Conservation (phyloP, 2,113 vertebrate genomes). For the Calyptommatus sinebrachiatus region DNA sequence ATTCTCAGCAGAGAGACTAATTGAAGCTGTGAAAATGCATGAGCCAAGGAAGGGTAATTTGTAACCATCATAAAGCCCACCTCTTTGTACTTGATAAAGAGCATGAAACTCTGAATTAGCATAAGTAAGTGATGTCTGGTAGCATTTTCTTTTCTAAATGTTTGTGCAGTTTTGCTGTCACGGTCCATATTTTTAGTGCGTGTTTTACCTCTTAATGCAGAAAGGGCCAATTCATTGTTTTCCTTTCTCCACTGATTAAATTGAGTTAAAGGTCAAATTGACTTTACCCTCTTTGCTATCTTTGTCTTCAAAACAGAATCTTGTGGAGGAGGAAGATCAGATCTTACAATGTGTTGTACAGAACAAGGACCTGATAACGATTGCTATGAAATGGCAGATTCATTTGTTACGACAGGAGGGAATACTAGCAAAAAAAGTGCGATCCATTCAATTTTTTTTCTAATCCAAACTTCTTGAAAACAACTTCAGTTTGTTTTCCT, state of each 20-base stretch:
- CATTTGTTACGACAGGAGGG: neutral
- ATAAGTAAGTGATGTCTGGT: neutral
- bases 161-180: slow-evolving; percentile 3
- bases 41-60: neutral
- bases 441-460: neutral
- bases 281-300: neutral
- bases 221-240: accelerated
- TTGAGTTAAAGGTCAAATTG: accelerated
- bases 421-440: neutral
- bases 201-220: accelerated
- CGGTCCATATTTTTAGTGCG: accelerated
- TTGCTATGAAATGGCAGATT: neutral
- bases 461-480: slow-evolving; percentile 17
- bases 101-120: neutral
- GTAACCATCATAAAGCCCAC: neutral
- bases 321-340: neutral
- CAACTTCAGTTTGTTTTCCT: slow-evolving; percentile 6
- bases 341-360: neutral
- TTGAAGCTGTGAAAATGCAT: accelerated
- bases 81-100: neutral
- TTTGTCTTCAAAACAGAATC: neutral
- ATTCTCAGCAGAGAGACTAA: slow-evolving; percentile 12
- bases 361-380: slow-evolving; percentile 12
- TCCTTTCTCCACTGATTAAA: slow-evolving; percentile 1
- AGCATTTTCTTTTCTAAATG: accelerated